These are phyloP conservation scores for Amorpha juglandis DNA, from an alignment of 2,888 invertebrate genomes.

Conservation along the genomic window DNA sequence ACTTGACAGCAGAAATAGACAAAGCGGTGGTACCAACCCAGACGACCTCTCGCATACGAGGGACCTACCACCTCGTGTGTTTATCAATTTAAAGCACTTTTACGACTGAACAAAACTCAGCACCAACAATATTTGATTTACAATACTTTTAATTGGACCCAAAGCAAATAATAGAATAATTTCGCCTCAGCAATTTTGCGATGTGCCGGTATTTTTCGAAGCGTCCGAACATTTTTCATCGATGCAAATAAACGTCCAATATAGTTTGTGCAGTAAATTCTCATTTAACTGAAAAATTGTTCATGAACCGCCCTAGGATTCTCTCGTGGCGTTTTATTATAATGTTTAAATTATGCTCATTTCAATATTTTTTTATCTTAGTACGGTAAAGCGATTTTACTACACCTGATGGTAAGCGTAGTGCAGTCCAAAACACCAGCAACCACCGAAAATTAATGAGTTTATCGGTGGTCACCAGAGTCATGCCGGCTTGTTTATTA, in stretches of 20 bases:
- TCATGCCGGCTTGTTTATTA: no score
- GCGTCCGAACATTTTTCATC: conserved; percentile 10
- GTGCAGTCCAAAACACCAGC: no score
- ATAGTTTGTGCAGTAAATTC: conserved; percentile 22
- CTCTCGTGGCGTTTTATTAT: conserved; percentile 12
- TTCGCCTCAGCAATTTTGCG: neutral
- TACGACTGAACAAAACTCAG: neutral
- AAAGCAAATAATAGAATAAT: conserved; percentile 6
- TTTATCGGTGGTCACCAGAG: no score
- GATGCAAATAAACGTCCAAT: conserved; percentile 20
- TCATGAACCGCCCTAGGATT: conserved; percentile 17
- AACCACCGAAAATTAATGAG: no score
- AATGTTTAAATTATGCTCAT: conserved; percentile 1
- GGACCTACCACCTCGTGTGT: no score
- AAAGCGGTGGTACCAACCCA: no score
- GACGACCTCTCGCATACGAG: no score
- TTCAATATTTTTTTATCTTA: no score
- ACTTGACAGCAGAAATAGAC: no score
- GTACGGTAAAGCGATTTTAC: no score
- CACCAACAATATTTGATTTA: neutral
- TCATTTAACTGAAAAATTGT: conserved; percentile 22
- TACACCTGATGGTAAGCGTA: no score
- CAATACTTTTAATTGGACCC: neutral
- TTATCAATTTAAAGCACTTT: neutral
- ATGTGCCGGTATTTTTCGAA: neutral